Percentiles rank a stretch among this genome's conserved stretches.
Evolutionary conservation across 2,888 invertebrate species (phyloP).

Genomic region (Amaurobius ferox): DNA sequence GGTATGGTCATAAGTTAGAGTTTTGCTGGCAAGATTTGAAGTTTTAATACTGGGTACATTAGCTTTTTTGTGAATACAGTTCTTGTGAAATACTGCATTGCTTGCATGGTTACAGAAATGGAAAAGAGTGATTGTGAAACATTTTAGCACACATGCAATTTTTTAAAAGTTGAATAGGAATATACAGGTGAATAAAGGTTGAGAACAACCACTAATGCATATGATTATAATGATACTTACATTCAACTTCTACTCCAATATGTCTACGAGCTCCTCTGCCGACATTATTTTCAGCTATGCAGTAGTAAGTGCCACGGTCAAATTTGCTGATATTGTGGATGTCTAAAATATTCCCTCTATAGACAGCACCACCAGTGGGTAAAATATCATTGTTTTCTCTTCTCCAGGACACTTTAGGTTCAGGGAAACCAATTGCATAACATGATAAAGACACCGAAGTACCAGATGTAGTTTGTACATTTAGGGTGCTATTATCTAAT

Average conservation of each 20-base stretch:
- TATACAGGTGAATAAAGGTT: no score
- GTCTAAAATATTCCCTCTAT: conserved; percentile 86
- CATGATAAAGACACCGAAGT: conserved; percentile 83
- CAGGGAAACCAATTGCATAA: conserved; percentile 91
- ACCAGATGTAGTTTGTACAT: conserved; percentile 80
- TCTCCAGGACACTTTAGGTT: conserved; percentile 90
- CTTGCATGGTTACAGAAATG: no score
- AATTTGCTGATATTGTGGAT: conserved; percentile 85
- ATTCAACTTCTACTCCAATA: conserved; percentile 86
- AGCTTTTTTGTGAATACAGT: no score
- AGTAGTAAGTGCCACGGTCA: conserved; percentile 94
- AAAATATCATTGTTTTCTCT: conserved; percentile 94
- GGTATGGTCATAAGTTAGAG: no score
- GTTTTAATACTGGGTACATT: no score
- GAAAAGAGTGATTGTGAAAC: no score
- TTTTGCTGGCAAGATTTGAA: no score
- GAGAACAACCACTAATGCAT: no score
- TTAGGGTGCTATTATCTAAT: conserved; percentile 93
- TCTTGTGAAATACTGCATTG: no score
- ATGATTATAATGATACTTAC: conserved; percentile 46
- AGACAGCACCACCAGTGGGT: conserved; percentile 82
- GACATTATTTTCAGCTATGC: conserved; percentile 83
- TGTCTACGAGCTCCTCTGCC: conserved; percentile 83
- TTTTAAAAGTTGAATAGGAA: no score
- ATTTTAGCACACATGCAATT: no score